Conservation (phyloP, 2,888 invertebrate genomes). For the Patella pellucida region DNA sequence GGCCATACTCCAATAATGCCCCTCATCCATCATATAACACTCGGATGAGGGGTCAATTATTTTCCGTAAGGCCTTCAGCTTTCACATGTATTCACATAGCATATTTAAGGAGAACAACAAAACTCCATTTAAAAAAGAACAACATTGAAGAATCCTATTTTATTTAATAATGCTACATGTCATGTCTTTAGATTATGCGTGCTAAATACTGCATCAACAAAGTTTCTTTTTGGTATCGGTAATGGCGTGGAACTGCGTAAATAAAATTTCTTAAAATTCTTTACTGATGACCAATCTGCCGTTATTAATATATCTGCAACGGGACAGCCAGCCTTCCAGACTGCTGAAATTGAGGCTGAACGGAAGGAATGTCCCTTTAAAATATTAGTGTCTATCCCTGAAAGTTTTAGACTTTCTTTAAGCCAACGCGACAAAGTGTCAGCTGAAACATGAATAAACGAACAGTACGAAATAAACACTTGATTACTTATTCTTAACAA, state of each 20-base stretch:
- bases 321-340: background rate
- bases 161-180: too few relatives aligned
- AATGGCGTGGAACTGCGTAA: background rate
- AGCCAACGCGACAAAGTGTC: too few relatives aligned
- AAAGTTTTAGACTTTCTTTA: background rate
- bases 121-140: background rate
- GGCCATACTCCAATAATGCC: background rate
- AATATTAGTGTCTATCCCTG: slow-evolving; percentile 19
- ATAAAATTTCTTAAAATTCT: slow-evolving; percentile 20
- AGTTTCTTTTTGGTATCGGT: too few relatives aligned
- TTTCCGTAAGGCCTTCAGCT: slow-evolving; percentile 23
- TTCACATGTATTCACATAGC: slow-evolving; percentile 20
- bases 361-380: slow-evolving; percentile 27
- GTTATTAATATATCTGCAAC: slow-evolving; percentile 12
- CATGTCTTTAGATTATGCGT: too few relatives aligned
- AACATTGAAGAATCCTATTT: too few relatives aligned
- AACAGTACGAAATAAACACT: too few relatives aligned
- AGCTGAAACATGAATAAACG: too few relatives aligned
- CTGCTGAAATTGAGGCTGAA: slow-evolving; percentile 9
- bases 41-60: slow-evolving; percentile 23
- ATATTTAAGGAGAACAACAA: background rate
- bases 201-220: too few relatives aligned
- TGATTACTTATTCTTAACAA: too few relatives aligned
- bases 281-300: slow-evolving; percentile 24
- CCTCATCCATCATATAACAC: too few relatives aligned